Base-by-base conservation (phyloP, 2,888 invertebrate species). In the Eretmocerus hayati region DNA sequence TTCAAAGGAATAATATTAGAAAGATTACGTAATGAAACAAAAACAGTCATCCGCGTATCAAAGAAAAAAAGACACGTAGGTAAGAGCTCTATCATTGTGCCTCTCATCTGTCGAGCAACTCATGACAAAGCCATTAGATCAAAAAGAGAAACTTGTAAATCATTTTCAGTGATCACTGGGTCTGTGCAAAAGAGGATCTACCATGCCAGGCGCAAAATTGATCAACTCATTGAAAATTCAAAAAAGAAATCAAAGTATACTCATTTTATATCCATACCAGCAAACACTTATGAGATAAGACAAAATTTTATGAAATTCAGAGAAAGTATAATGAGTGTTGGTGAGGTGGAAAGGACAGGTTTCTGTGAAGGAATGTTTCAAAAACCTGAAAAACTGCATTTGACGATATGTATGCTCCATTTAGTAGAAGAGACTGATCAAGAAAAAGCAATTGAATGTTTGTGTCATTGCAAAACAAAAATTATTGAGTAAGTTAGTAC, bases 221-320 rank as follows among this genome's bases (percentile, higher is more conserved):
- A 84, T 53, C 72, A 85, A 41, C 76, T 91, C 60, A 76, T 86
- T 8, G 74, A 83, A 63, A 75, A 81, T 58, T 78, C 84, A 5
- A 78, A 90, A 46, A 81, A 81, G 62, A 86, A 81, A 64, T 78
- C 85, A 60, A 76, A 69, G 11, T 76, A 81, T 39, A 94, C 92
- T 6, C 94, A 95, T 75, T 95, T 95, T 69, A 65, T 91, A 47
- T 89, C 89, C 2, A 80, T 93, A 57, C 87, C 90, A 5, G 68
- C 90, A 56, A 81, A 77, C 57, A 71, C 72, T 18, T 67, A 76
- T 5, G 68, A 73, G 31, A 79, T 93, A 39, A 74, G 79, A 55
- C 67, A 76, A 26, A 79, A 77, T 50, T 89, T 84, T 67, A 66
- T 75, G 39, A 74, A 74, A 48, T 90, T 94, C 60, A 85, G 85